Conservation (phyloP, 2,113 vertebrate genomes). For the Rhinoptilus africanus region DNA sequence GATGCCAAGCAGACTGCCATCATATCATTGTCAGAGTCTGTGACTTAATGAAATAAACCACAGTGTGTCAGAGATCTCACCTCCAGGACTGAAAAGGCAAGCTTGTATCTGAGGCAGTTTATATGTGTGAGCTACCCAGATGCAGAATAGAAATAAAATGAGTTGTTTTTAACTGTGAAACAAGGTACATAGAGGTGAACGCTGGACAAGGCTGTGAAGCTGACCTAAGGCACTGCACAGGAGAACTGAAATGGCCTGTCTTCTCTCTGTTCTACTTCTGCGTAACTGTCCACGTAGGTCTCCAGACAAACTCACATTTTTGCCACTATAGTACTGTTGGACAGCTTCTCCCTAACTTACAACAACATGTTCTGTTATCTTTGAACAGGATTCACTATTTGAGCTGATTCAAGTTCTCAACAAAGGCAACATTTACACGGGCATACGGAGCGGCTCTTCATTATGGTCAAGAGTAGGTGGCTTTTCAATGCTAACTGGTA, state of each 20-base stretch:
- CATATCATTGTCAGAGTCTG: neutral
- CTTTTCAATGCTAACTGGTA: neutral
- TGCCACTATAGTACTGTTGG: neutral
- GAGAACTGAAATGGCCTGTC: neutral
- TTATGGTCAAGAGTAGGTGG: neutral
- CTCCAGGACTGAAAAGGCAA: neutral
- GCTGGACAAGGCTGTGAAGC: neutral
- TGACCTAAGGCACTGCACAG: neutral
- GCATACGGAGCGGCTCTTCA: neutral
- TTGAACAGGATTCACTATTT: neutral
- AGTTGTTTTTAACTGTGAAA: neutral
- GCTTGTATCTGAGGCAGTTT: neutral
- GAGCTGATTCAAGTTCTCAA: neutral
- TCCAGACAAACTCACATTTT: neutral
- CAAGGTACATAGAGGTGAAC: neutral
- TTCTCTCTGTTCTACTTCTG: neutral
- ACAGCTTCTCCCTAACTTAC: neutral
- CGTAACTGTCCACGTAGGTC: accelerated
- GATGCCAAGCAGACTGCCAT: neutral
- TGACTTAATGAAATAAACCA: neutral
- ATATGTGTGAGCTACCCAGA: neutral
- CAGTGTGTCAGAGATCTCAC: neutral
- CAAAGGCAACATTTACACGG: neutral
- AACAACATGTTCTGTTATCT: neutral
- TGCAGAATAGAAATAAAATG: neutral